Base-by-base conservation (phyloP, 2,113 vertebrate genomes). In the Sinosuthora webbiana region DNA sequence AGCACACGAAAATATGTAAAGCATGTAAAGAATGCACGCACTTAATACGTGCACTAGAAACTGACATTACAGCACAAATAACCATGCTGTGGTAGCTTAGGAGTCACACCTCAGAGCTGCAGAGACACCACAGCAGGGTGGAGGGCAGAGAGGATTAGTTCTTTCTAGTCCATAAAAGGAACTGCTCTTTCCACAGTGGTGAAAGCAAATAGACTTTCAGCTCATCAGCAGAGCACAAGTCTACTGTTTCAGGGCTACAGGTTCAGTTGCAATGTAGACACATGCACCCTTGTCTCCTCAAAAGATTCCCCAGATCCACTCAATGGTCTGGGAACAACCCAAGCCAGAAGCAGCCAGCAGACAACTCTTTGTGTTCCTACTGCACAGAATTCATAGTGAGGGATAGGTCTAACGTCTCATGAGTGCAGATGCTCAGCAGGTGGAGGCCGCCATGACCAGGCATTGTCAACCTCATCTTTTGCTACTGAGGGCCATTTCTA, bases 361-460 rank as follows among this genome's bases (percentile, higher is more conserved):
- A 39, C 30, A 73, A 20, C 21, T 35, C 12, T 20, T 5, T 11
- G 37, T 41, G 41, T 2, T 70, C n/a, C 76, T 60, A 0, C 47
- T 3, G 5, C 77, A 28, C 20, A 10, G 35, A 70, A 76, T 17
- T 42, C 57, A 12, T 0, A 33, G 53, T 2, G 30, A 68, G 49
- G 81, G 53, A 42, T 42, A 42, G 9, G 23, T 41, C 25, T 0
- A 1, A 42, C 64, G 53, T 19, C 47, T 30, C 67, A 15, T 0
- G 0, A 42, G 67, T 0, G 0, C 52, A 41, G 55, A 22, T 1
- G 45, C 47, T 74, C 45, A 24, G 30, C 31, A 42, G 69, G 15
- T 56, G 31, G 27, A 62, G 50, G 41, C 6, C 77, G 44, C 35
- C 50, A 13, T 9, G n/a, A 31, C 11, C 33, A 27, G 15, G 1